phyloP scores from a whole-genome alignment of 2,113 vertebrate genomes.

The Gnathonemus longibarbis region DNA sequence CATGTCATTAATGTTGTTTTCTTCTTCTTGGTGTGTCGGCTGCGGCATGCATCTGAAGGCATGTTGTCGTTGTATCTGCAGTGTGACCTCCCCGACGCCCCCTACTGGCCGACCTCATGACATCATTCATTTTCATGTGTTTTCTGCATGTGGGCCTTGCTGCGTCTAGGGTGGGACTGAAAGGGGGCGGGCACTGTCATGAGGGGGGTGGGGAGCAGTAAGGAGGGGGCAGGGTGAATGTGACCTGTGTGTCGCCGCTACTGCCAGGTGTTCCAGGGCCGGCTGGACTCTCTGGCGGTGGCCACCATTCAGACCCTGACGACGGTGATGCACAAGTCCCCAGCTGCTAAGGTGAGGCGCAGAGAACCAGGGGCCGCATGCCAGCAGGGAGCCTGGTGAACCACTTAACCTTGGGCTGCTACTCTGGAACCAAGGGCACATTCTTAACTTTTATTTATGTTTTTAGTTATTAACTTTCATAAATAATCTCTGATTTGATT shows the following conservation, averaged over 20 bases:
- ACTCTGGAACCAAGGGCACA: background rate
- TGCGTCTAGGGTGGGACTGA: background rate
- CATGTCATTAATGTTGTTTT: background rate
- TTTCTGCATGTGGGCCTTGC: constrained; percentile 7
- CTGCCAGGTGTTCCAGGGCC: constrained; percentile 82
- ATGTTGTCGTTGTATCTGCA: background rate
- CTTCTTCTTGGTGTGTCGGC: background rate
- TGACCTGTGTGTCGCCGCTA: background rate
- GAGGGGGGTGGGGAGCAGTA: constrained; percentile 16
- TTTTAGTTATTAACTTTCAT: background rate
- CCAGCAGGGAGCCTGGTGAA: background rate
- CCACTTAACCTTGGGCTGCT: background rate
- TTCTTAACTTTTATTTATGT: background rate
- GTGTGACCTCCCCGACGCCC: background rate
- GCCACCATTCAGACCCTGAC: constrained; percentile 91
- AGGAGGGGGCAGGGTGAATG: background rate
- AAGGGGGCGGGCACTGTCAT: background rate
- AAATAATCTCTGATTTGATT: background rate
- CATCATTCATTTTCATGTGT: background rate
- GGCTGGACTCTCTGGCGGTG: constrained; percentile 81
- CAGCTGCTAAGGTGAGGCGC: constrained; percentile 83
- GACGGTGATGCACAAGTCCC: constrained; percentile 93
- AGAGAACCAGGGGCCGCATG: background rate
- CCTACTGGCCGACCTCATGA: background rate
- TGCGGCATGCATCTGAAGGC: constrained; percentile 22